These are phyloP conservation scores for Argya squamiceps DNA, from an alignment of 2,797 vertebrate genomes.

Conservation along the genomic window DNA sequence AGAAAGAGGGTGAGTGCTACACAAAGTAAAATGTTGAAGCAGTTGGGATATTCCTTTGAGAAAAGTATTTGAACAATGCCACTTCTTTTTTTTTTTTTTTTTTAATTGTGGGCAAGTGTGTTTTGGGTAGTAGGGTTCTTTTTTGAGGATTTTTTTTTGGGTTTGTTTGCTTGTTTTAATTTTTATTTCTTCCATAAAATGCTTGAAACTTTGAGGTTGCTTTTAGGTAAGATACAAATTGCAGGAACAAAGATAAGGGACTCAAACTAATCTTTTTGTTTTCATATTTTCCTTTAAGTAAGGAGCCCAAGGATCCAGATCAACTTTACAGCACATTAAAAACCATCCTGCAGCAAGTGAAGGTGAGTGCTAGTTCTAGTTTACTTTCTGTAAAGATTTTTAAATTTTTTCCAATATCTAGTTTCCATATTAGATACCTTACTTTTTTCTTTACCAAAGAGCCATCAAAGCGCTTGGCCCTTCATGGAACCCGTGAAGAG, in stretches of 20 bases:
- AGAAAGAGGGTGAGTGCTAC: constrained; percentile 82
- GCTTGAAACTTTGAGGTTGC: background rate
- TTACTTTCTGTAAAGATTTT: constrained; percentile 44
- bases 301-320: constrained; percentile 95
- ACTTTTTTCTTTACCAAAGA: constrained; percentile 81
- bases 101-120: background rate
- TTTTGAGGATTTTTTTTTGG: background rate
- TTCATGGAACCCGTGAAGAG: constrained; percentile 99
- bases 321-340: constrained; percentile 94
- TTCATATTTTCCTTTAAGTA: constrained; percentile 81
- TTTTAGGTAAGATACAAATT: background rate
- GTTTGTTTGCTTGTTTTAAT: background rate
- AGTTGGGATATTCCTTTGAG: background rate
- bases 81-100: background rate
- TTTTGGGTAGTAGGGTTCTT: background rate
- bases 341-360: constrained; percentile 95
- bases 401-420: constrained; percentile 46
- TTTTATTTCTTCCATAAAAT: background rate
- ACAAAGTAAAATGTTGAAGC: background rate
- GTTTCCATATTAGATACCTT: constrained; percentile 71
- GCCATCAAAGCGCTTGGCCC: constrained; percentile 98
- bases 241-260: background rate
- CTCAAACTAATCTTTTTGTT: constrained; percentile 16
- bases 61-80: background rate
- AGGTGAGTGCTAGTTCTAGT: constrained; percentile 79